Evolutionary conservation across 2,797 vertebrate genomes (phyloP).

Genomic region (Crotalus adamanteus): DNA sequence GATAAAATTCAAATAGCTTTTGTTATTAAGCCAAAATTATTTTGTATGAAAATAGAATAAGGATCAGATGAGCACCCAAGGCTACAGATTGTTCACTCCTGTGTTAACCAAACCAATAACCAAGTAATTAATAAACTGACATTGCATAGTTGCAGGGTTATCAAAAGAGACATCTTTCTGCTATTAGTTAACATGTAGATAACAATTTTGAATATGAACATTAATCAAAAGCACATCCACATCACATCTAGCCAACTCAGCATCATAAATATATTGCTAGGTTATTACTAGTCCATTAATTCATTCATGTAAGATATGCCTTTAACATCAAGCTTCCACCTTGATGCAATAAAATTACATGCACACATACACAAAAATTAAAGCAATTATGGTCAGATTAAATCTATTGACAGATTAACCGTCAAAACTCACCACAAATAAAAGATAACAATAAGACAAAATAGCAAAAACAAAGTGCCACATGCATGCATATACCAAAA

Average conservation of each 20-base stretch:
- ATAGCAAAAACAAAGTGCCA: not conserved
- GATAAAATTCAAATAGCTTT: not conserved
- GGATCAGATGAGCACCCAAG: not conserved
- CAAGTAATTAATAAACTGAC: not conserved
- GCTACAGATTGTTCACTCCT: not conserved
- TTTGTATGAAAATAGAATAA: not conserved
- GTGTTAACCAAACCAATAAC: not conserved
- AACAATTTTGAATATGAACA: not conserved
- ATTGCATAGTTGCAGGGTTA: not conserved
- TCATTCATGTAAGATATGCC: not conserved
- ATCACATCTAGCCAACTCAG: not conserved
- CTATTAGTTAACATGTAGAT: not conserved
- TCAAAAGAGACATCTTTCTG: not conserved
- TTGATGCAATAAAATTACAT: not conserved
- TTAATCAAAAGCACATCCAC: not conserved
- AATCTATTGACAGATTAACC: not conserved
- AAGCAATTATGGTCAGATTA: not conserved
- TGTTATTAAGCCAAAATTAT: not conserved
- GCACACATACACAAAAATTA: not conserved
- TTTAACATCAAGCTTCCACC: not conserved
- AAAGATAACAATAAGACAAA: not conserved
- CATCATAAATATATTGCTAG: slow-evolving; percentile 2
- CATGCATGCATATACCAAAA: not conserved
- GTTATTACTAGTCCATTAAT: not conserved
- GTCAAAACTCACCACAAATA: not conserved